These are phyloP conservation scores for Trichoplusia ni DNA, from an alignment of 1,140 invertebrate species.

Conservation along the genomic window DNA sequence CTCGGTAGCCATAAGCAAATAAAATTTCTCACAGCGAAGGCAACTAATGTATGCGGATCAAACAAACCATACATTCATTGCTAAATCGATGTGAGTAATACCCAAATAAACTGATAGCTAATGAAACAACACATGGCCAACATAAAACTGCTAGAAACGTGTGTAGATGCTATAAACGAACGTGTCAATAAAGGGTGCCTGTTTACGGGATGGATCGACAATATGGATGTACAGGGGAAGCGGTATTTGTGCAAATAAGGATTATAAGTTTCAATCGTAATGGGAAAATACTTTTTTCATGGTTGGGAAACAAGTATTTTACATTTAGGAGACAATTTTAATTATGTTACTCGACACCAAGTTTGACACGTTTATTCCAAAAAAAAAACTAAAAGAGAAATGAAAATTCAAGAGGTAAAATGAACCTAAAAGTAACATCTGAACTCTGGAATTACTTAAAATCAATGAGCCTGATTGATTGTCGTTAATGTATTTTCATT, in stretches of 20 bases:
- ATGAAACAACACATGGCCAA: conserved; percentile 38
- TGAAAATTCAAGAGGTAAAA: too few species aligned
- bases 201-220: conserved; percentile 22
- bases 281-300: background rate
- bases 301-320: too few species aligned
- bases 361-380: too few species aligned
- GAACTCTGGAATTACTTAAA: too few species aligned
- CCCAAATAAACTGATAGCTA: conserved; percentile 34
- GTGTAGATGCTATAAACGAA: conserved; percentile 19
- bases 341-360: too few species aligned
- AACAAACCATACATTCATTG: conserved; percentile 28
- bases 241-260: background rate
- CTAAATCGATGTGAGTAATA: conserved; percentile 33
- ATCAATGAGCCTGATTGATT: too few species aligned
- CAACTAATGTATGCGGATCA: conserved; percentile 32
- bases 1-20: conserved; percentile 7
- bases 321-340: too few species aligned
- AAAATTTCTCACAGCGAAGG: conserved; percentile 4
- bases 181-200: conserved; percentile 34
- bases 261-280: background rate
- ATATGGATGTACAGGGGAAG: conserved; percentile 14
- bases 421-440: too few species aligned
- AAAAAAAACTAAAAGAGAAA: too few species aligned
- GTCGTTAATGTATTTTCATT: too few species aligned
- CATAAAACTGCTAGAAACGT: conserved; percentile 27